Evolutionary conservation across 2,113 vertebrate genomes (phyloP), one percentile per base, ranked within the genome.

Genomic region (Mystacornis crossleyi): DNA sequence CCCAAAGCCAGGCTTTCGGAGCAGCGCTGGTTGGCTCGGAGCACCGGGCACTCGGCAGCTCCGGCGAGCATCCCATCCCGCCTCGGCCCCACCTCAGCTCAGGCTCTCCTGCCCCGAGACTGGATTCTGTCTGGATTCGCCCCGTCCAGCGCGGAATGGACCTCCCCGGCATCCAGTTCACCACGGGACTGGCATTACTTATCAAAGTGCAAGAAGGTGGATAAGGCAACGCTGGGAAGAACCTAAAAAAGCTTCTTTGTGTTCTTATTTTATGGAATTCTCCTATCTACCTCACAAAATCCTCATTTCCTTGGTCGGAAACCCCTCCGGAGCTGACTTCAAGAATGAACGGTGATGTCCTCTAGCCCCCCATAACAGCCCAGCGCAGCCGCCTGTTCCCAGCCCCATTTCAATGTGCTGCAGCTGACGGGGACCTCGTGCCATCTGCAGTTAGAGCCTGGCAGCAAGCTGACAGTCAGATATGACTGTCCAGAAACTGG

Each of bases 261-360:
- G 69, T 45, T 90, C 54, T 62, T 71, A 24, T 96, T 97, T 96
- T 94, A 98, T 98, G 98, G 97, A 97, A 96, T 96, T 97, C 58
- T 70, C 78, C 91, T 78, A 81, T 40, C 90, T 95, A 91, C 95
- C 80, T 87, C 90, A 2, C 20, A 21, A 29, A 66, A 77, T 33
- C 69, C 77, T 77, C 31, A 29, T 81, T 90, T 94, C 74, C 72
- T 93, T 34, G 34, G 48, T 73, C 55, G 58, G 95, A 86, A 95
- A 51, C 80, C 70, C 69, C 55, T 66, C 72, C 81, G 93, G 93
- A 84, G 38, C 65, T 55, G 81, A 91, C 96, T 97, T 97, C 95
- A 97, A 99, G 98, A 98, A 99, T 99, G 99, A 99, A 98, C 93
- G 99, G 99, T 96, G 99, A 99, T 99, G 99, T 99, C 93, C 99